These are phyloP conservation scores for Aleiodes testaceus DNA, from an alignment of 2,888 invertebrate genomes.

Conservation along the genomic window DNA sequence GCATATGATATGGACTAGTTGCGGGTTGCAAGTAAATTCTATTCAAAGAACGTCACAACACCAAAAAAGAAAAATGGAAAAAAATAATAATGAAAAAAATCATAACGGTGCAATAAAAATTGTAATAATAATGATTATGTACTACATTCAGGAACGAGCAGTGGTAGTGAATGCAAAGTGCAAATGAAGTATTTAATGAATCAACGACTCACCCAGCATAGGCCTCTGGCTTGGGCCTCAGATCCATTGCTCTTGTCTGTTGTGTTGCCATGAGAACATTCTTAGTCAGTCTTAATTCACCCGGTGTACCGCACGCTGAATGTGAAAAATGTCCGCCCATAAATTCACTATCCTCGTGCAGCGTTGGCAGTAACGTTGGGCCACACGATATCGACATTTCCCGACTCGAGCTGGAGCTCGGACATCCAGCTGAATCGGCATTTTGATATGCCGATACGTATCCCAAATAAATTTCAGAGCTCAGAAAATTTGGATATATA, in stretches of 20 bases:
- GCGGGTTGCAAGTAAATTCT: constrained; percentile 72
- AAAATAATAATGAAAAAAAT: constrained; percentile 47
- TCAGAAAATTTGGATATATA: constrained; percentile 93
- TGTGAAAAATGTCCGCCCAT: constrained; percentile 65
- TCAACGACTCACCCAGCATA: constrained; percentile 78
- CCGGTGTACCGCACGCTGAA: constrained; percentile 66
- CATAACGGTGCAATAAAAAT: constrained; percentile 59
- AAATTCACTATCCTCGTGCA: constrained; percentile 90
- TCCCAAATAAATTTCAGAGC: constrained; percentile 92
- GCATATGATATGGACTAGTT: constrained; percentile 72
- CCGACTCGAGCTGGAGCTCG: constrained; percentile 67
- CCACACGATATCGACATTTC: constrained; percentile 74
- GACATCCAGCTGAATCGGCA: constrained; percentile 66
- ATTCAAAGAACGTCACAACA: constrained; percentile 66
- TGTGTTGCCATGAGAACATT: constrained; percentile 87
- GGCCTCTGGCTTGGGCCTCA: constrained; percentile 80
- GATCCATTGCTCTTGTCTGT: constrained; percentile 77
- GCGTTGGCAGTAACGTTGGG: constrained; percentile 82
- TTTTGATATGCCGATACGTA: constrained; percentile 83
- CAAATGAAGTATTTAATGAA: constrained; percentile 49
- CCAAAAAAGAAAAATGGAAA: constrained; percentile 62
- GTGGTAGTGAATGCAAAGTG: constrained; percentile 40
- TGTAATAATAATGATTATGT: neutral
- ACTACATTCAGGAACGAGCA: constrained; percentile 28
- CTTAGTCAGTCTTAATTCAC: constrained; percentile 81